Percentiles rank a stretch among this genome's conserved stretches.
phyloP scores from a whole-genome alignment of 2,888 invertebrate species.

The Lycaena phlaeas region DNA sequence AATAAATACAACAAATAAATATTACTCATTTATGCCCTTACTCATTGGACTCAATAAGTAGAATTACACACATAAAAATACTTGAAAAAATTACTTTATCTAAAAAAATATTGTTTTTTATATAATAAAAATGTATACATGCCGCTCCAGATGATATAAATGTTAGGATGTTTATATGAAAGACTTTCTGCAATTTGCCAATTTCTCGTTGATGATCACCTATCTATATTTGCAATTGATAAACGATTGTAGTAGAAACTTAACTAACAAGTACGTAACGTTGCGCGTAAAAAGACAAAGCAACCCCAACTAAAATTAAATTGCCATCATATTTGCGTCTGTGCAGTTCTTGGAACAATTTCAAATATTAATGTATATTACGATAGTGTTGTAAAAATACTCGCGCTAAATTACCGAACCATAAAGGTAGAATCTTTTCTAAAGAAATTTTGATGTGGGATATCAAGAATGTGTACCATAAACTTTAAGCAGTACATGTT shows the following conservation, averaged over 20 bases:
- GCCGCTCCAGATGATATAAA: neutral
- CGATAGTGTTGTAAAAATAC: neutral
- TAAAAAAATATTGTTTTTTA: neutral
- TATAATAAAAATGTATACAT: neutral
- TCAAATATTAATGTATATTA: neutral
- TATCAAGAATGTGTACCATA: conserved; percentile 8
- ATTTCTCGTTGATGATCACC: too few relatives aligned
- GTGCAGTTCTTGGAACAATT: neutral
- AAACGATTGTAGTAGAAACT: too few relatives aligned
- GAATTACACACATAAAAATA: neutral
- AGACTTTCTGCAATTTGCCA: too few relatives aligned
- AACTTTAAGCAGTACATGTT: conserved; percentile 1
- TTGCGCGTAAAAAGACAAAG: too few relatives aligned
- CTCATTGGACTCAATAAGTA: neutral
- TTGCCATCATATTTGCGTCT: too few relatives aligned
- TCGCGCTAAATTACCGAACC: neutral
- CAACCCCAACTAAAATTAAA: too few relatives aligned
- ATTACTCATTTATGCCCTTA: neutral
- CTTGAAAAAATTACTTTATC: neutral
- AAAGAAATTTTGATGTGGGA: neutral
- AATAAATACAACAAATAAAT: neutral
- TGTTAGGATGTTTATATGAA: too few relatives aligned
- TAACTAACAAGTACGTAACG: too few relatives aligned
- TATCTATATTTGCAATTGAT: too few relatives aligned
- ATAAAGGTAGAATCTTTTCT: neutral